Conservation (phyloP, 2,888 invertebrate genomes). For the Argynnis bischoffii region DNA sequence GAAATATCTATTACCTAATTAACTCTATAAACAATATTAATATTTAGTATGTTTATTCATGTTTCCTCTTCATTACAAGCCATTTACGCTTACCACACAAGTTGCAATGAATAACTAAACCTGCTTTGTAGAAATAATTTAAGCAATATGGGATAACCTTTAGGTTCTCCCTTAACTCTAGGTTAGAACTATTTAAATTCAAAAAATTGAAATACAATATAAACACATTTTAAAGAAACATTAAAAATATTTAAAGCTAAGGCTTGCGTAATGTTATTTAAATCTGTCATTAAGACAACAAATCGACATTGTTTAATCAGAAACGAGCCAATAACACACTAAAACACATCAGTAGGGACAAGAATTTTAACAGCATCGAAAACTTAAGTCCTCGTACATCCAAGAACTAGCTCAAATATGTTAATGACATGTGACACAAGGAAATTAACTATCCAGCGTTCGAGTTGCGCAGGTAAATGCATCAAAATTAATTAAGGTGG, state of each 20-base stretch:
- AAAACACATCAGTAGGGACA: background rate
- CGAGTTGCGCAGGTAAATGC: slow-evolving; percentile 62
- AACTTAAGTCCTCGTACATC: background rate
- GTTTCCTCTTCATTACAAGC: too few species aligned
- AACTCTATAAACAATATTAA: slow-evolving; percentile 29
- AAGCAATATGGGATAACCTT: too few species aligned
- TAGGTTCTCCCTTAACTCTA: too few species aligned
- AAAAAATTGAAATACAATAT: too few species aligned
- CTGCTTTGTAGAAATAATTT: too few species aligned
- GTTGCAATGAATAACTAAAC: background rate
- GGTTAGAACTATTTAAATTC: too few species aligned
- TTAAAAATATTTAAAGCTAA: too few species aligned
- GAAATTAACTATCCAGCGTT: slow-evolving; percentile 44
- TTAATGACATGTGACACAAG: slow-evolving; percentile 38
- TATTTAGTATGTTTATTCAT: background rate
- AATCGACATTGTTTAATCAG: background rate
- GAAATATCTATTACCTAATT: slow-evolving; percentile 34
- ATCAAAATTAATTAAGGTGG: slow-evolving; percentile 78
- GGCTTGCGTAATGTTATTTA: too few species aligned
- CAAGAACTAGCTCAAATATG: slow-evolving; percentile 36
- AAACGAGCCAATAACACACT: background rate
- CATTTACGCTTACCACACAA: background rate
- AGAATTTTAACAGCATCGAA: slow-evolving; percentile 14
- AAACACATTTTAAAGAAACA: too few species aligned
- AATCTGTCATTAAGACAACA: background rate